A percentile compares a stretch with the other conserved stretches of the same genome.
Evolutionary conservation across 53 echinoderm and acorn worm genomes (phyloP).

Genomic region (Luidia sarsii): DNA sequence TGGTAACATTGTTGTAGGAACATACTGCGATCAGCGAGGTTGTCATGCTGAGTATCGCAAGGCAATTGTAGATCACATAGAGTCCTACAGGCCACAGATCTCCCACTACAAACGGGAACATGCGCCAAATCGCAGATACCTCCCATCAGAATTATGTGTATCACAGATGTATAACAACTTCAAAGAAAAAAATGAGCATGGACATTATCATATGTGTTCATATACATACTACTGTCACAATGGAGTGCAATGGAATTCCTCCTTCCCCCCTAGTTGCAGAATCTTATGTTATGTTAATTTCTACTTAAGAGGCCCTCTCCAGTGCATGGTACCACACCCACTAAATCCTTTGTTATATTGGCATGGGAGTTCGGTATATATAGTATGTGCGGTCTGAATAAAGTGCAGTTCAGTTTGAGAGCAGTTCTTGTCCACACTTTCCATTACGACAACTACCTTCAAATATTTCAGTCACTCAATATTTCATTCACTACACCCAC

Average conservation of each 20-base stretch:
- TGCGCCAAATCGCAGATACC: slow-evolving; percentile 53
- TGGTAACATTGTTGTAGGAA: slow-evolving; percentile 33
- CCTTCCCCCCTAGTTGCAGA: too few species aligned
- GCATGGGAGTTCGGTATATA: too few species aligned
- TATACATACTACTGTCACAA: too few species aligned
- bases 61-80: slow-evolving; percentile 39
- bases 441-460: too few species aligned
- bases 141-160: slow-evolving; percentile 42
- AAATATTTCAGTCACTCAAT: slow-evolving; percentile 36
- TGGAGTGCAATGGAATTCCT: too few species aligned
- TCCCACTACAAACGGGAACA: slow-evolving; percentile 55
- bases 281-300: too few species aligned
- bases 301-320: too few species aligned
- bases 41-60: slow-evolving; percentile 36
- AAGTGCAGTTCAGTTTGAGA: too few species aligned
- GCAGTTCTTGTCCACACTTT: too few species aligned
- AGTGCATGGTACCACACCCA: too few species aligned
- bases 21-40: slow-evolving; percentile 49
- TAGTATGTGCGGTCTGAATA: too few species aligned
- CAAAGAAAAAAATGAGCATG: slow-evolving; percentile 6
- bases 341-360: too few species aligned
- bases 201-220: slow-evolving; percentile 18
- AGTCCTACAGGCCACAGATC: slow-evolving; percentile 46
- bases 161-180: slow-evolving; percentile 27
- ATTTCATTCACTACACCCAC: slow-evolving; percentile 41